Conservation (phyloP, 2,113 vertebrate genomes). For the Polypterus senegalus region DNA sequence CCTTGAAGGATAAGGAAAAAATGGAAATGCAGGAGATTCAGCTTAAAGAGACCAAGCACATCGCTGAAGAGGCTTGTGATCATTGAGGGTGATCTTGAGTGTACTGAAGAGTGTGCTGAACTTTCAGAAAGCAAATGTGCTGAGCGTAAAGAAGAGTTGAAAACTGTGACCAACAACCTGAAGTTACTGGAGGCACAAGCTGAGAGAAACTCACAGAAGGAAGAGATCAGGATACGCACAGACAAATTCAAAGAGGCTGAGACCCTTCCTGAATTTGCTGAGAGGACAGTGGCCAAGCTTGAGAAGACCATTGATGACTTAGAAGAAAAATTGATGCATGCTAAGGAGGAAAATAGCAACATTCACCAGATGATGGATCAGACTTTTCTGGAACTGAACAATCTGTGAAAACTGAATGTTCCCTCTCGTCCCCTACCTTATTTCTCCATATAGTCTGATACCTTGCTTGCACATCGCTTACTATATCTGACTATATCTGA, state of each 20-base stretch:
- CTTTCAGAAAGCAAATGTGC: slow-evolving; percentile 76
- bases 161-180: slow-evolving; percentile 78
- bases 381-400: slow-evolving; percentile 99
- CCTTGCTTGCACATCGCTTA: slow-evolving; percentile 72
- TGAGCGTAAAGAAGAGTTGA: slow-evolving; percentile 77
- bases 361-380: slow-evolving; percentile 99
- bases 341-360: slow-evolving; percentile 97
- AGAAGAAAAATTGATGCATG: slow-evolving; percentile 97
- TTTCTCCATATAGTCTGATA: slow-evolving; percentile 37
- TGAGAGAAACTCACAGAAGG: slow-evolving; percentile 75
- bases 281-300: slow-evolving; percentile 73
- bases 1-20: slow-evolving; percentile 71
- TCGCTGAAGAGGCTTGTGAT: slow-evolving; percentile 70
- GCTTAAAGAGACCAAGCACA: slow-evolving; percentile 70
- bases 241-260: slow-evolving; percentile 89
- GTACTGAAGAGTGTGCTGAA: slow-evolving; percentile 62
- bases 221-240: slow-evolving; percentile 81
- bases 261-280: slow-evolving; percentile 73
- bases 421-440: slow-evolving; percentile 40
- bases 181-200: slow-evolving; percentile 78
- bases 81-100: slow-evolving; percentile 67
- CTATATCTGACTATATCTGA: slow-evolving; percentile 29
- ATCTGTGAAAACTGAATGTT: slow-evolving; percentile 81
- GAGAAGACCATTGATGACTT: slow-evolving; percentile 79
- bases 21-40: slow-evolving; percentile 76